Percentiles rank a stretch among this genome's conserved stretches.
These are phyloP conservation scores for Goniozus legneri DNA, from an alignment of 1,140 invertebrate genomes.

Conservation along the genomic window DNA sequence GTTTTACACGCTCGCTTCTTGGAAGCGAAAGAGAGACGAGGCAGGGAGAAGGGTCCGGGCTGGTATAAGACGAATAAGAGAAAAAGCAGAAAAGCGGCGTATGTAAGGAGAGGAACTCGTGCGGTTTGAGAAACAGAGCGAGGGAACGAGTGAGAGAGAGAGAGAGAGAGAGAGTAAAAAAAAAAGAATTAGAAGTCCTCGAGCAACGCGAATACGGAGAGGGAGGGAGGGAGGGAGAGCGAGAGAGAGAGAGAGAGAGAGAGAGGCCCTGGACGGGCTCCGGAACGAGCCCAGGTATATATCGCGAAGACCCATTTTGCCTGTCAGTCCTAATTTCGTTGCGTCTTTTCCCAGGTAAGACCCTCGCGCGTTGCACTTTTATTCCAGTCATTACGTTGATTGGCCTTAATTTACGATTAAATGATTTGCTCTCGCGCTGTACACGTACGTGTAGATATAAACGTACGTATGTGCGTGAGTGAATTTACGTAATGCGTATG, in stretches of 20 bases:
- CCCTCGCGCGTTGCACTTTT: too few species aligned
- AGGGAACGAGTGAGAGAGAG: conserved; percentile 1
- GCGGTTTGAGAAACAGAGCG: too few species aligned
- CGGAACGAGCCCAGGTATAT: conserved; percentile 28
- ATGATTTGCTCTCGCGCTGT: conserved; percentile 41
- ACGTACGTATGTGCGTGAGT: too few species aligned
- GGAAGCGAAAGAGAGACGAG: too few species aligned
- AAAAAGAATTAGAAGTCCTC: too few species aligned
- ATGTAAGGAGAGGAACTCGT: too few species aligned
- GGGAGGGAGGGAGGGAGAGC: conserved; percentile 1
- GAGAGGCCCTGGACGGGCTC: neutral
- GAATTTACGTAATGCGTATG: too few species aligned
- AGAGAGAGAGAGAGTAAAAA: conserved; percentile 16
- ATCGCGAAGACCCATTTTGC: conserved; percentile 36
- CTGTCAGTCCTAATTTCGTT: conserved; percentile 44
- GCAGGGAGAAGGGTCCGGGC: too few species aligned
- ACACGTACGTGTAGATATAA: too few species aligned
- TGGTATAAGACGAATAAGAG: too few species aligned
- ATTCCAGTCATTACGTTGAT: conserved; percentile 46
- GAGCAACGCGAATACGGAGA: conserved; percentile 12
- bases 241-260: conserved; percentile 2
- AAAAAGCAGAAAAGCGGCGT: too few species aligned
- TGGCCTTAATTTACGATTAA: conserved; percentile 38
- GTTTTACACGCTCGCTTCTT: conserved; percentile 43
- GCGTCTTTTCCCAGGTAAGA: too few species aligned